A percentile compares a stretch with the other conserved stretches of the same genome.
These are phyloP conservation scores for Pteropus rufus DNA, from an alignment of 2,797 vertebrate genomes.

Conservation along the genomic window DNA sequence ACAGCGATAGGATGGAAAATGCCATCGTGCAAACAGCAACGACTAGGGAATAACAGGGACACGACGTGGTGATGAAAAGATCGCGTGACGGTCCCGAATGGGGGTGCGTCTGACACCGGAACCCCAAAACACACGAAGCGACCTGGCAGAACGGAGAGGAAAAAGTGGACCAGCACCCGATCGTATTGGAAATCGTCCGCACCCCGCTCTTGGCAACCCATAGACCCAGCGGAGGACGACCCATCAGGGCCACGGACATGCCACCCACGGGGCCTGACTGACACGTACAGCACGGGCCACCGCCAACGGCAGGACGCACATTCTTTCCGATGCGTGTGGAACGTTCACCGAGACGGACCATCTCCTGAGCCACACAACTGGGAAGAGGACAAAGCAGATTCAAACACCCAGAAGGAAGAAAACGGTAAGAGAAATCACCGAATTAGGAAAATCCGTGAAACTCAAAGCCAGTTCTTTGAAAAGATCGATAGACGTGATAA, in stretches of 20 bases:
- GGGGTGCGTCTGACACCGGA: not conserved
- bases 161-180: too few species aligned
- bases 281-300: fast-evolving
- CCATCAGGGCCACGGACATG: not conserved
- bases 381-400: not conserved
- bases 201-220: fast-evolving
- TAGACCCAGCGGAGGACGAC: fast-evolving
- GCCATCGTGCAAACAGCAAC: too few species aligned
- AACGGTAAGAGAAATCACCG: not conserved
- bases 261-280: not conserved
- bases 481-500: not conserved
- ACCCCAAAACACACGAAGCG: fast-evolving
- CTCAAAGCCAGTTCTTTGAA: not conserved
- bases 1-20: not conserved
- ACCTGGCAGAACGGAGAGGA: not conserved
- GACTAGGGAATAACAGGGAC: not conserved
- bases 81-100: not conserved
- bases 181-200: not conserved
- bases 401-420: not conserved
- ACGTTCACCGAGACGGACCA: not conserved
- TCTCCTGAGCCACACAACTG: not conserved
- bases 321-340: not conserved
- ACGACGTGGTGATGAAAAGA: not conserved
- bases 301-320: not conserved
- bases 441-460: not conserved